These are phyloP conservation scores for Tauraco hartlaubi DNA, from an alignment of 2,797 vertebrate species.

Conservation along the genomic window DNA sequence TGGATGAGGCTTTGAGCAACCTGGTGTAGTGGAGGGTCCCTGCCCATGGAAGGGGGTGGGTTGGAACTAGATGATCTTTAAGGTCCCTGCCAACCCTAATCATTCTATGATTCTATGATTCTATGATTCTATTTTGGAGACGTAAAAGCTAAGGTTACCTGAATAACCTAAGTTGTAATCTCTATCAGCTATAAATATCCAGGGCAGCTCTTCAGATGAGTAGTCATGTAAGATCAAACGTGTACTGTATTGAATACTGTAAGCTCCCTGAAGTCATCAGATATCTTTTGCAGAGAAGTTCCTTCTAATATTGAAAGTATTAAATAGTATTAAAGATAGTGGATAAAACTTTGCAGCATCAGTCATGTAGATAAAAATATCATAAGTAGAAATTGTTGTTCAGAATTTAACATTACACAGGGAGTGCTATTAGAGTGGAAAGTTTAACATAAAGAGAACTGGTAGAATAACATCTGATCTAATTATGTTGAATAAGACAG, in stretches of 20 bases:
- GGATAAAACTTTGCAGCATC: not conserved
- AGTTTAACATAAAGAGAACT: not conserved
- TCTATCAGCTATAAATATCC: not conserved
- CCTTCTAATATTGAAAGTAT: not conserved
- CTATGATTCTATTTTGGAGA: not conserved
- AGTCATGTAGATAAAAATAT: not conserved
- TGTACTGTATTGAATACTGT: not conserved
- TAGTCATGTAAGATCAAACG: not conserved
- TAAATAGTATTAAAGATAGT: not conserved
- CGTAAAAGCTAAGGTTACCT: not conserved
- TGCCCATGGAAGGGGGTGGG: no score
- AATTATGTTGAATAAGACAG: not conserved
- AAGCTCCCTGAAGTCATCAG: not conserved
- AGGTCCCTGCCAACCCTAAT: no score
- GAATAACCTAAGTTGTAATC: not conserved
- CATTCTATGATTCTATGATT: no score
- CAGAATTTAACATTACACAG: not conserved
- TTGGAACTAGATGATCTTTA: no score
- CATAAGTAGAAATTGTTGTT: not conserved
- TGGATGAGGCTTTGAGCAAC: no score
- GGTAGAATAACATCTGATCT: not conserved
- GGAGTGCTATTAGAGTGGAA: not conserved
- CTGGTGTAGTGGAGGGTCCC: no score
- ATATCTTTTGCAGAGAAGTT: not conserved
- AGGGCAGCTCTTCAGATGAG: not conserved